Evolutionary conservation across 2,797 vertebrate species (phyloP).

Genomic region (Enteromius paludinosus): DNA sequence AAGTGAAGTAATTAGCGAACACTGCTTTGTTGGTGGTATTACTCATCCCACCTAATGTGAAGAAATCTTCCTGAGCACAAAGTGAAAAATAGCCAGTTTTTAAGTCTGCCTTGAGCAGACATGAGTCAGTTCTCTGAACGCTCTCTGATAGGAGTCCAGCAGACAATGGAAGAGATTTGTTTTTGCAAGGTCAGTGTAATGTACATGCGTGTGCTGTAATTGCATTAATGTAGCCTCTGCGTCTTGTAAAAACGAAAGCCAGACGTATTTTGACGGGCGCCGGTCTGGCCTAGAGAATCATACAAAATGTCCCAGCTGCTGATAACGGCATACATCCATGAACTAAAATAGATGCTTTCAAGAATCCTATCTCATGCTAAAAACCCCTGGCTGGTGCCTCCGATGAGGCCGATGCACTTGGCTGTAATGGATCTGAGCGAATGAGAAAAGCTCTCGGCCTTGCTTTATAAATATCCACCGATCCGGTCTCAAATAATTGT

Average conservation of each 20-base stretch:
- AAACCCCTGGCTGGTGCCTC: constrained; percentile 69
- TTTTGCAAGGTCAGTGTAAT: constrained; percentile 1
- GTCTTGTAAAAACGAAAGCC: constrained; percentile 59
- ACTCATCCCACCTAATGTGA: constrained; percentile 37
- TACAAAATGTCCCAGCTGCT: constrained; percentile 69
- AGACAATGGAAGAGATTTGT: constrained; percentile 16
- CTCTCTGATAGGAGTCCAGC: constrained; percentile 1
- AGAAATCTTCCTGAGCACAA: constrained; percentile 35
- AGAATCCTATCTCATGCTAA: constrained; percentile 77
- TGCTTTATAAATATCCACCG: constrained; percentile 80
- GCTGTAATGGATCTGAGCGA: constrained; percentile 78
- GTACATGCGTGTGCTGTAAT: background rate
- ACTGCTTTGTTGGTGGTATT: constrained; percentile 12
- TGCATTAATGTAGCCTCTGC: constrained; percentile 63
- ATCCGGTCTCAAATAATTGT: constrained; percentile 77
- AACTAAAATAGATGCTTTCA: constrained; percentile 87
- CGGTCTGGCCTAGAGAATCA: constrained; percentile 66
- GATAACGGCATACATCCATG: constrained; percentile 76
- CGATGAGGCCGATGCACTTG: constrained; percentile 56
- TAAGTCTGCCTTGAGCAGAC: constrained; percentile 28
- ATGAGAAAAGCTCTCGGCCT: constrained; percentile 74
- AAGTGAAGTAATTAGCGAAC: constrained; percentile 31
- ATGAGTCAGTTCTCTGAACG: constrained; percentile 36
- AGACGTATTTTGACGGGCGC: constrained; percentile 68
- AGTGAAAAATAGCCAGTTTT: constrained; percentile 28